Evolutionary conservation across 2,113 vertebrate species (phyloP).

Genomic region (Apodemus speciosus): DNA sequence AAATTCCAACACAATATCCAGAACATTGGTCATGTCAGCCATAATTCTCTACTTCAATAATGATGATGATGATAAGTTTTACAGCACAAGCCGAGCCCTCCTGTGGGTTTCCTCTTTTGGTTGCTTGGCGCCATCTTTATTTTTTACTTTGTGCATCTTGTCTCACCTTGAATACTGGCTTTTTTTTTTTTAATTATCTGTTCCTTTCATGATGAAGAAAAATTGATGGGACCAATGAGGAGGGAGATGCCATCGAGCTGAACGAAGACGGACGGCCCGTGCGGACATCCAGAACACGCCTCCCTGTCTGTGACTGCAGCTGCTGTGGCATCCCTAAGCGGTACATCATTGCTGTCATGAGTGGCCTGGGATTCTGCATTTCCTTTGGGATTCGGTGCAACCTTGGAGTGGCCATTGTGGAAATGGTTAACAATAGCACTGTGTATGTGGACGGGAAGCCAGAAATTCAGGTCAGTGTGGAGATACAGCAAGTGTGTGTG

Average conservation of each 20-base stretch:
- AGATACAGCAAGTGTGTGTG: neutral
- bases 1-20: neutral
- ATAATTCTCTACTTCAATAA: neutral
- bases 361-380: constrained; percentile 98
- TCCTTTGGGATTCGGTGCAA: constrained; percentile 98
- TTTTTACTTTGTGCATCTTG: neutral
- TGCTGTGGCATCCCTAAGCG: constrained; percentile 96
- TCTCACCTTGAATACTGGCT: neutral
- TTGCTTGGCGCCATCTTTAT: neutral
- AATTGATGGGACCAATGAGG: constrained; percentile 90
- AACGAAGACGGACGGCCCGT: constrained; percentile 92
- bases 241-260: constrained; percentile 91
- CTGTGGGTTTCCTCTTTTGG: neutral
- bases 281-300: constrained; percentile 51
- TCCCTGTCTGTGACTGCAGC: constrained; percentile 86
- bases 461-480: constrained; percentile 90
- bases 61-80: neutral
- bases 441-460: constrained; percentile 94
- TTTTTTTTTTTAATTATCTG: neutral
- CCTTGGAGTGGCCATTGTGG: constrained; percentile 97
- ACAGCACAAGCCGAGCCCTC: neutral
- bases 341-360: constrained; percentile 98
- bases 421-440: constrained; percentile 99
- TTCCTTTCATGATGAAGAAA: constrained; percentile 85
- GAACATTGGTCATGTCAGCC: neutral